These are phyloP conservation scores for Pterocles burchelli DNA, from an alignment of 2,113 vertebrate species.

Conservation along the genomic window DNA sequence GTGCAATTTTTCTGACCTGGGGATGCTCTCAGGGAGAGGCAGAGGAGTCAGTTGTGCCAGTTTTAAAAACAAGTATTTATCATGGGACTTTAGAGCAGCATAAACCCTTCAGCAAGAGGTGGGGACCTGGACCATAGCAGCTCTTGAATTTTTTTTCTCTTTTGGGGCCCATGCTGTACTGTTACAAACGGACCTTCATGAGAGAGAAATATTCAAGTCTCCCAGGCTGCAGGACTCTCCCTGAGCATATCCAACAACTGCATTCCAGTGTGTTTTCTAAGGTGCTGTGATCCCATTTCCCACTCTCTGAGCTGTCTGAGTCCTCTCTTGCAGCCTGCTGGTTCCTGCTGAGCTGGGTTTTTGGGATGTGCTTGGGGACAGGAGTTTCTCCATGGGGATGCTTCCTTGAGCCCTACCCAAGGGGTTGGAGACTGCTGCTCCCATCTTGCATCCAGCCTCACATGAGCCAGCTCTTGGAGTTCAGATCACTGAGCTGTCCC, in stretches of 20 bases:
- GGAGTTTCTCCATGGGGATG: not conserved
- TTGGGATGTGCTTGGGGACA: not conserved
- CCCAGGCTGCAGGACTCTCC: not conserved
- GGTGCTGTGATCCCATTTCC: not conserved
- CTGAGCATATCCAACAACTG: not conserved
- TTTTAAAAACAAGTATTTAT: not conserved
- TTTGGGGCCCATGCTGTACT: too few species aligned
- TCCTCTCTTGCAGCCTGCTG: not conserved
- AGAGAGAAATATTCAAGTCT: not conserved
- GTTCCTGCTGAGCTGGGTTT: not conserved
- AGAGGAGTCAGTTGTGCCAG: not conserved
- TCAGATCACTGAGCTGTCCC: too few species aligned
- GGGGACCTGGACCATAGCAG: not conserved
- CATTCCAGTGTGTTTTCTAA: not conserved
- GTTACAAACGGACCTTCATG: not conserved
- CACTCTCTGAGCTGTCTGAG: not conserved
- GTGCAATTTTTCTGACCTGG: not conserved
- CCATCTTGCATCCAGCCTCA: not conserved
- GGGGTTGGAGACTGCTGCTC: not conserved
- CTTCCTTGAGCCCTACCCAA: not conserved
- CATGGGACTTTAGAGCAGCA: not conserved
- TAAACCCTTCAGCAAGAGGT: not conserved
- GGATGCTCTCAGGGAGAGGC: not conserved
- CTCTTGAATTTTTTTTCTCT: not conserved
- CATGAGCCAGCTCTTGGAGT: fast-evolving